Conservation (phyloP, 1,140 invertebrate species). For the Adelges cooleyi region DNA sequence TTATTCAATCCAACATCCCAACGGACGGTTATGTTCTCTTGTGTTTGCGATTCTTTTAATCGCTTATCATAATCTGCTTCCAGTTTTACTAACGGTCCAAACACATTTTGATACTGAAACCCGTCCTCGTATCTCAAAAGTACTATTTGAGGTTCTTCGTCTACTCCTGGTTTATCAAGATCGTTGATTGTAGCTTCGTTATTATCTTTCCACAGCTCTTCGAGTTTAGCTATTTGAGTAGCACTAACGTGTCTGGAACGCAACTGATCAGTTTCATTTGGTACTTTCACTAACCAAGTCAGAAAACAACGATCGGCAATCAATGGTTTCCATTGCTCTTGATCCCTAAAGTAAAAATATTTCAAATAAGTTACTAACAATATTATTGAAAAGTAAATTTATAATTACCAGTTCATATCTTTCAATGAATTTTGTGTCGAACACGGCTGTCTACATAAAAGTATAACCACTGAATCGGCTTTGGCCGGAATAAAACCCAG, state of each 20-base stretch:
- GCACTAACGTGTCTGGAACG: constrained; percentile 90
- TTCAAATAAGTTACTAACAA: background rate
- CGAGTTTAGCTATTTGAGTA: constrained; percentile 92
- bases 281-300: constrained; percentile 93
- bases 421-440: constrained; percentile 91
- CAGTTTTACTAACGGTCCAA: constrained; percentile 90
- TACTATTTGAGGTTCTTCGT: constrained; percentile 94
- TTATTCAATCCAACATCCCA: constrained; percentile 99
- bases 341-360: constrained; percentile 52
- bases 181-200: constrained; percentile 95
- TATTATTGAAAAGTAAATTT: constrained; percentile 1
- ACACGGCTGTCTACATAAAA: constrained; percentile 95
- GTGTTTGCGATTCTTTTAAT: constrained; percentile 95
- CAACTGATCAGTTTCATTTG: constrained; percentile 88
- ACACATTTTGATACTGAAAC: constrained; percentile 98
- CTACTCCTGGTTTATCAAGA: constrained; percentile 91
- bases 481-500: constrained; percentile 98
- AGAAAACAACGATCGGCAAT: constrained; percentile 92
- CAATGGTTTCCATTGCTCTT: constrained; percentile 96
- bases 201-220: constrained; percentile 98
- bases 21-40: constrained; percentile 94
- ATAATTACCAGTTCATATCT: constrained; percentile 87
- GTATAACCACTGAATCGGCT: constrained; percentile 96
- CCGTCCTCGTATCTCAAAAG: constrained; percentile 92
- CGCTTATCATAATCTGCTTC: constrained; percentile 99